phyloP scores from a whole-genome alignment of 1,140 invertebrate species.

The Sitodiplosis mosellana region DNA sequence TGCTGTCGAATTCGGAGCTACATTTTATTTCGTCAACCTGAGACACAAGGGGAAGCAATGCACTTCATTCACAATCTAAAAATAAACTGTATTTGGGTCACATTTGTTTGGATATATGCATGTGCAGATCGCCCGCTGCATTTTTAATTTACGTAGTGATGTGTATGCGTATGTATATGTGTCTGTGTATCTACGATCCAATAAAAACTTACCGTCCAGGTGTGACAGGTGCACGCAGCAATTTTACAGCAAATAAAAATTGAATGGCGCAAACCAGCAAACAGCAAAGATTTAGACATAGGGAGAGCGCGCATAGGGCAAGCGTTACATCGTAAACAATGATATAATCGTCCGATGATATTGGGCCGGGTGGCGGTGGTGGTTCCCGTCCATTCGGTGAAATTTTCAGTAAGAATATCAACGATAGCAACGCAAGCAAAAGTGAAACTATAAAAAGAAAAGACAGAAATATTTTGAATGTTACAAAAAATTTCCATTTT shows the following conservation, averaged over 20 bases:
- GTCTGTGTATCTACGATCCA: background rate
- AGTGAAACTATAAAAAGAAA: conserved; percentile 22
- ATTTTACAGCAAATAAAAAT: conserved; percentile 81
- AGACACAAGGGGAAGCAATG: no score
- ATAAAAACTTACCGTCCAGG: conserved; percentile 21
- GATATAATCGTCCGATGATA: conserved; percentile 52
- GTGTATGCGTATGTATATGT: background rate
- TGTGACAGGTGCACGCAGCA: conserved; percentile 54
- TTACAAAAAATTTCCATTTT: background rate
- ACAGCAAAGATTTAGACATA: conserved; percentile 76
- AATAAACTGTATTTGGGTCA: no score
- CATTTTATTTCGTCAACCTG: no score
- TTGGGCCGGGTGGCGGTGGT: conserved; percentile 30
- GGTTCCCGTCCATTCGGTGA: conserved; percentile 40
- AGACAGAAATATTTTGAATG: background rate
- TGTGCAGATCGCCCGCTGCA: no score
- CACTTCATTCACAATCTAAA: no score
- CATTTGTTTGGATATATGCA: no score
- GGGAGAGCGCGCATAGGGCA: conserved; percentile 67
- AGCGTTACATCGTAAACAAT: conserved; percentile 80
- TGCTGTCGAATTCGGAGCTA: no score
- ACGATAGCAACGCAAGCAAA: conserved; percentile 58
- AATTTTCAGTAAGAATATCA: conserved; percentile 72
- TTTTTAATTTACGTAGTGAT: background rate
- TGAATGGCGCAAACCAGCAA: conserved; percentile 84